Percentiles rank a stretch among this genome's conserved stretches.
Evolutionary conservation across 2,113 vertebrate species (phyloP).

Genomic region (Sander vitreus): DNA sequence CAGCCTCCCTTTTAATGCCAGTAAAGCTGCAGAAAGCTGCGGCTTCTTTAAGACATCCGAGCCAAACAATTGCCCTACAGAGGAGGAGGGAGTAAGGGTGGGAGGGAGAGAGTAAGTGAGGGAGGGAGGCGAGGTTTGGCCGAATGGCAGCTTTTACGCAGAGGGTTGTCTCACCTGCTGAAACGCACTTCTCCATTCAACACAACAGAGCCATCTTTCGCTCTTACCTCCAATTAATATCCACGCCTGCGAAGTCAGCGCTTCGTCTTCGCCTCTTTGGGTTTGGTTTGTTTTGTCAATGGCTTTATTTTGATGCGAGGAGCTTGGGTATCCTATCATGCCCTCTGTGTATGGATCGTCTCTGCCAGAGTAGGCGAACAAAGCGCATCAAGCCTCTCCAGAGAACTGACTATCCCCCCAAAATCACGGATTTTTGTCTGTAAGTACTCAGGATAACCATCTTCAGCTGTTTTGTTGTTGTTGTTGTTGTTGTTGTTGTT

Average conservation of each 20-base stretch:
- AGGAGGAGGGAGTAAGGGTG: neutral
- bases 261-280: constrained; percentile 57
- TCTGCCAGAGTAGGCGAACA: constrained; percentile 67
- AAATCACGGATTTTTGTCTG: constrained; percentile 68
- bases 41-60: constrained; percentile 85
- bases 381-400: constrained; percentile 70
- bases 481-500: constrained; percentile 9
- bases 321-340: constrained; percentile 34
- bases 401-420: constrained; percentile 57
- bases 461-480: neutral
- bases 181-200: constrained; percentile 77
- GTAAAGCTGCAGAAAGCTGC: constrained; percentile 58
- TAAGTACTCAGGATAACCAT: constrained; percentile 70
- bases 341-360: constrained; percentile 50
- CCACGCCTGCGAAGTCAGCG: constrained; percentile 63
- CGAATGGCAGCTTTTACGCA: constrained; percentile 82
- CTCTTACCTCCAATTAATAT: constrained; percentile 76
- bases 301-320: constrained; percentile 35
- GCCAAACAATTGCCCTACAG: constrained; percentile 72
- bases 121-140: constrained; percentile 71
- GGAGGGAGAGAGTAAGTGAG: neutral
- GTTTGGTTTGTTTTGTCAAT: constrained; percentile 39
- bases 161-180: constrained; percentile 85
- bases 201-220: constrained; percentile 62
- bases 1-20: neutral